Evolutionary conservation across 2,888 invertebrate species (phyloP), one percentile per base, ranked within the genome.

Genomic region (Agriopis leucophaearia): DNA sequence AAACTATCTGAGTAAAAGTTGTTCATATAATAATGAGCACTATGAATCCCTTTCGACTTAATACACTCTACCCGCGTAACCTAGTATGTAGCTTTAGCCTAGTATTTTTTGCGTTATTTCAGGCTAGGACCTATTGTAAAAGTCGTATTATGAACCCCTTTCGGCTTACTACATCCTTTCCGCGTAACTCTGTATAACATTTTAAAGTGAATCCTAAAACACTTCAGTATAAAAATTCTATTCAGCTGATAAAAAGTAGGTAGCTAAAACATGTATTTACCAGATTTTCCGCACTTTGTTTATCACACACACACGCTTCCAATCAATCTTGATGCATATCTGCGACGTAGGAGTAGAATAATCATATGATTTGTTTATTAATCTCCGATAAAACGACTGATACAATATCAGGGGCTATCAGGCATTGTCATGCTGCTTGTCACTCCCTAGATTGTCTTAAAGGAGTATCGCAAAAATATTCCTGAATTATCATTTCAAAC

Each of bases 311-410:
- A 55, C 57, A 58, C 50, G 48, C 54, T 54, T 35, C 8, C 50
- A 59, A 70, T 70, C 64, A 67, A 67, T 71, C 70, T 66, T 57
- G 52, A 68, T 69, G n/a, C 47, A 52, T 61, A 74, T 75, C 70
- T 38, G 35, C 50, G 58, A 55, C 57, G 66, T 59, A 59, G 55
- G 59, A 63, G 66, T 59, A 59, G 55, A 62, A 63, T 59, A 70
- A 70, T 67, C 65, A 62, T 72, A 65, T 58, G 67, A 72, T 72
- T 72, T 71, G 69, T 69, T 69, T 61, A 69, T 64, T 64, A 72
- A 67, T 62, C 67, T 55, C 36, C 27, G 59, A 65, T 69, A 67
- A 69, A 69, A 47, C 50, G 15, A 16, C 44, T 63, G 70, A 70
- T 72, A 70, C 36, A 42, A 10, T 71, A 69, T 71, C 67, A 61